Evolutionary conservation across 2,888 invertebrate genomes (phyloP), one percentile per base, ranked within the genome.

Genomic region (Drosophila maculinotata): DNA sequence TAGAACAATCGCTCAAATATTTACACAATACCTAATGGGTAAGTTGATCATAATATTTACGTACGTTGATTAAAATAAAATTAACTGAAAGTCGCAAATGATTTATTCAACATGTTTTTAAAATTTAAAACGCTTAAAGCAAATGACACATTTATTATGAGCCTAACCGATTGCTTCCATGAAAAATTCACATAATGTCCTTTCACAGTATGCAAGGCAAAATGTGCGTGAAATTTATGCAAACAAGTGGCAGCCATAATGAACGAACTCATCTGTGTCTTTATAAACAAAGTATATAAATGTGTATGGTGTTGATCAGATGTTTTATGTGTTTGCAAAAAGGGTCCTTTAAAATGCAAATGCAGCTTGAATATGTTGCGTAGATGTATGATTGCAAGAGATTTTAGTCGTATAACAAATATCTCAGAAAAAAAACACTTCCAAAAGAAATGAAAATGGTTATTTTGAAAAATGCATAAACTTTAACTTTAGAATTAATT

Each of bases 161-260:
- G 20, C 26, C 23, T 31, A 52, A 52, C 36, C 48, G 64, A 64
- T 57, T 52, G 56, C 20, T 44, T 60, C 23, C 30, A 51, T 63
- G 54, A 44, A 54, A 52, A 51, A 52, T 56, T 48, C 42, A 48
- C 47, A 35, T 35, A 53, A 47, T 73, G 48, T 49, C 60, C 66
- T 49, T 45, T 25, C 33, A 58, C 53, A 17, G 42, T 31, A 44
- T 62, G 53, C 45, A 52, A 25, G 33, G 25, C 57, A 57, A 78
- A 81, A 63, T 75, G 65, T 62, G 79, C 63, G 56, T 70, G 33
- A 75, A 78, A 78, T 79, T 59, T 82, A 82, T 78, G 74, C 84
- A 79, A 83, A 74, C 70, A 56, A 65, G 47, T 60, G 47, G 30
- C 56, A 45, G 49, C 48, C 49, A 73, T 73, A 73, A 58, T 73